These are phyloP conservation scores for Atethmia centrago DNA, from an alignment of 2,888 invertebrate genomes.

Conservation along the genomic window DNA sequence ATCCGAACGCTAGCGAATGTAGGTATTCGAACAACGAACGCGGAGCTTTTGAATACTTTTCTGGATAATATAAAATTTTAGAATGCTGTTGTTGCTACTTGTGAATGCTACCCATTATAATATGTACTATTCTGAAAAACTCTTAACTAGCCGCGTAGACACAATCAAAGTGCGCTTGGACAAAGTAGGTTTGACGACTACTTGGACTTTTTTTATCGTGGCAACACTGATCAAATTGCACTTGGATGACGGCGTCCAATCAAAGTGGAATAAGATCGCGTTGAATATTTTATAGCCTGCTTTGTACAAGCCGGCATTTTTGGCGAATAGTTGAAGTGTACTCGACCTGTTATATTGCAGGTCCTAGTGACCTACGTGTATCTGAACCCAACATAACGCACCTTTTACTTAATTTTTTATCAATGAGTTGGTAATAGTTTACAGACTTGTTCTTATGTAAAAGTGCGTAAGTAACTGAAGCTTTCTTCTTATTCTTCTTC, in stretches of 20 bases:
- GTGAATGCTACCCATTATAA: no score
- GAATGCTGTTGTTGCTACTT: neutral
- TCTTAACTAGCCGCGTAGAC: no score
- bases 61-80: neutral
- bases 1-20: constrained; percentile 65
- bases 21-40: constrained; percentile 40
- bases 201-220: no score
- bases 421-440: neutral
- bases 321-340: neutral
- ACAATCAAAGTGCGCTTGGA: no score
- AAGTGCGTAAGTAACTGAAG: neutral
- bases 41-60: constrained; percentile 37
- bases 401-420: neutral
- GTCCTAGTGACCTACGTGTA: no score
- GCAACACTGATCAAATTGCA: no score
- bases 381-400: neutral
- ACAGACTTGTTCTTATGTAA: neutral
- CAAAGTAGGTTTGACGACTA: no score
- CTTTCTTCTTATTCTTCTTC: neutral
- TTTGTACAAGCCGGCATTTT: no score
- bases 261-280: no score
- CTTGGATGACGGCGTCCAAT: no score
- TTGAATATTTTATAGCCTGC: no score
- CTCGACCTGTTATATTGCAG: no score
- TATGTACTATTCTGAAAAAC: neutral